Conservation (phyloP, 2,797 vertebrate species). For the Eulemur coronatus region DNA sequence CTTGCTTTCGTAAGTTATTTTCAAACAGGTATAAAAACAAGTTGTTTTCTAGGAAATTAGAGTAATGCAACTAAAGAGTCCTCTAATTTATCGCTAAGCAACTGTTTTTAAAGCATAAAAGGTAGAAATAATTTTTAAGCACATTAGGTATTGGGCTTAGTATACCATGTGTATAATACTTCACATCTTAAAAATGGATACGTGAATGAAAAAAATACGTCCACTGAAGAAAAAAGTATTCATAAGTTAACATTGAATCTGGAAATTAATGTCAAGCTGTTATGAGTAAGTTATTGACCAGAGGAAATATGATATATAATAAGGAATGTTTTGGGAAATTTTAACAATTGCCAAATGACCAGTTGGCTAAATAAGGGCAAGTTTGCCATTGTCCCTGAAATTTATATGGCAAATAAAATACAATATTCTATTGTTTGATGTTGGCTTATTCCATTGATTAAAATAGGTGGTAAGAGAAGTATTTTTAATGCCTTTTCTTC, state of each 20-base stretch:
- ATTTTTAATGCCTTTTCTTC: conserved; percentile 35
- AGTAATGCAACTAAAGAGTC: neutral
- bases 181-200: neutral
- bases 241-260: neutral
- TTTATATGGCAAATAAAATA: conserved; percentile 10
- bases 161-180: neutral
- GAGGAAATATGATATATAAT: neutral
- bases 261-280: neutral
- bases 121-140: neutral
- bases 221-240: neutral
- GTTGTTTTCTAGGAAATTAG: neutral
- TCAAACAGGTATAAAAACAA: conserved; percentile 16
- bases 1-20: neutral
- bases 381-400: conserved; percentile 9
- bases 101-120: conserved; percentile 36
- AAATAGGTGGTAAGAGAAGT: neutral
- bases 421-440: neutral
- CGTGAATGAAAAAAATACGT: neutral
- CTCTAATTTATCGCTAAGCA: neutral
- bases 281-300: neutral
- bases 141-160: neutral
- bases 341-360: neutral
- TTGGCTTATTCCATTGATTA: neutral
- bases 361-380: neutral
- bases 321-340: neutral